Conservation (phyloP, 2,113 vertebrate species). For the Pelvicachromis taeniatus region DNA sequence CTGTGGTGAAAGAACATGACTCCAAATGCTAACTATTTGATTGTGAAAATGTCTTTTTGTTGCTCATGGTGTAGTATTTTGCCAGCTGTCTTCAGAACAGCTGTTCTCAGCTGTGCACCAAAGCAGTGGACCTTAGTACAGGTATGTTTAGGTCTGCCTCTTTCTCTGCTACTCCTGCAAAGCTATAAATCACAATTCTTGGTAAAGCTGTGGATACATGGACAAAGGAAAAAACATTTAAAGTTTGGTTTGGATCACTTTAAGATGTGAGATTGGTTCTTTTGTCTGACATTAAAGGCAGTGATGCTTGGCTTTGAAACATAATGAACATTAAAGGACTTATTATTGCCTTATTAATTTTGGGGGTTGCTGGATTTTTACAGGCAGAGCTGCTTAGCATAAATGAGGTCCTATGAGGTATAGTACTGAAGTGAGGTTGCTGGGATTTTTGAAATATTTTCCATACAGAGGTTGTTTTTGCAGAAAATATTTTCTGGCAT, state of each 20-base stretch:
- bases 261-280: neutral
- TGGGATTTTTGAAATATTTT: neutral
- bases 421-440: too few species aligned
- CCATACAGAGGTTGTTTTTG: neutral
- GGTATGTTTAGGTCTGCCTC: neutral
- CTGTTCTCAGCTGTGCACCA: neutral
- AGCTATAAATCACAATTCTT: neutral
- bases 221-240: fast-evolving
- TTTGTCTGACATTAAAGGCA: neutral
- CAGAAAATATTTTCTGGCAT: too few species aligned
- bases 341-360: neutral
- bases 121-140: neutral
- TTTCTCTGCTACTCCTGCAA: too few species aligned
- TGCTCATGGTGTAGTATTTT: neutral
- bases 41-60: neutral
- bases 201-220: neutral
- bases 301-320: neutral
- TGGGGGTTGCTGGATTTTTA: neutral
- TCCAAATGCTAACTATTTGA: neutral
- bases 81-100: fast-evolving
- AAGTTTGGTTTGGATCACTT: neutral
- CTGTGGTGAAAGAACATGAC: neutral
- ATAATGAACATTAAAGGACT: neutral
- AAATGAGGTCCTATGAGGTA: neutral
- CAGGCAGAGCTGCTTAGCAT: neutral